Base-by-base conservation (phyloP, 2,888 invertebrate genomes). In the Mythimna ferrago region DNA sequence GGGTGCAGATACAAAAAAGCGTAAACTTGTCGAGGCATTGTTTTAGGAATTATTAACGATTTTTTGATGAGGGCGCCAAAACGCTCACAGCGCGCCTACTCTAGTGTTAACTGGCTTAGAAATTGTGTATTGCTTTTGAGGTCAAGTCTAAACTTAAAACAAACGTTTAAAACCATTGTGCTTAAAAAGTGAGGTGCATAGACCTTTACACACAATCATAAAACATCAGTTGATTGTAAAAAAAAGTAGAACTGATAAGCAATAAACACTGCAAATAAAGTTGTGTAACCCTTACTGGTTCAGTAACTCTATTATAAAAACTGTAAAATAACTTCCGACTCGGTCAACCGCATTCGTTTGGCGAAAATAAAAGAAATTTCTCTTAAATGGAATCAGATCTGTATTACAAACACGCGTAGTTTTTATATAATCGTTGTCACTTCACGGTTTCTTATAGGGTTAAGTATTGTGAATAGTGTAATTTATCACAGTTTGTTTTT, bases 241-340 rank as follows among this genome's bases (percentile, higher is more conserved):
- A 19, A 32, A 38, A 48, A 19, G 10, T 19, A 19, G 41, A 54
- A 63, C 19, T 57, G n/a, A 66, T 60, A 66, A 54, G 54, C 48
- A 68, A 66, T 71, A 71, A 76, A 48, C 11, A 53, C 60, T 61
- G 60, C 56, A 63, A 63, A 64, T 11, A 63, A 6, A 51, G 9
- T 80, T 78, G 66, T 66, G 81, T 32, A 87, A 84, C 57, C 61
- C n/a, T 67, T 53, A 73, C 69, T 75, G 80, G 86, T 85, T 87
- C 87, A 86, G 56, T 77, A 61, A 62, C 38, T 83, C 57, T n/a
- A 58, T 41, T 54, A 81, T 62, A 87, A 87, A 87, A 86, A 85
- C 68, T 48, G 67, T 51, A 76, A 75, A 81, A 82, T 82, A 41
- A 71, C 76, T 84, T 73, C 76, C 74, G 85, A 81, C 58, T 44